These are phyloP conservation scores for Spodoptera littoralis DNA, from an alignment of 2,888 invertebrate species.

Conservation along the genomic window DNA sequence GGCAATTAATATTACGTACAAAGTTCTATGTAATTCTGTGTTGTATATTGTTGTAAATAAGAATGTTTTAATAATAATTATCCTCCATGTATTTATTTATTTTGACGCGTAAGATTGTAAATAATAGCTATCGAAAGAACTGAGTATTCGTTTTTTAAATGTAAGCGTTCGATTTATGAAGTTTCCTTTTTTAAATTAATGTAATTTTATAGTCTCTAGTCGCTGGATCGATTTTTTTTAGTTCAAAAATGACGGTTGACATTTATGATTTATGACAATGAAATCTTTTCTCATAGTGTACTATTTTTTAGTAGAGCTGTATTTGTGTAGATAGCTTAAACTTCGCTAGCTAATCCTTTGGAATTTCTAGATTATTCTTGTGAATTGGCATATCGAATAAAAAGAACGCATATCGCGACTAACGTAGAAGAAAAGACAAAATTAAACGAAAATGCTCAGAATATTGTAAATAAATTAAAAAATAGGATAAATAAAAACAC, in stretches of 20 bases:
- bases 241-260: constrained; percentile 16
- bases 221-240: constrained; percentile 27
- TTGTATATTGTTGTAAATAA: constrained; percentile 84
- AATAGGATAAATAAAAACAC: constrained; percentile 20
- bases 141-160: constrained; percentile 60
- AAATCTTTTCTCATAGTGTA: background rate
- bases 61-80: constrained; percentile 64
- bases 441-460: constrained; percentile 38
- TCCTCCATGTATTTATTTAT: constrained; percentile 78
- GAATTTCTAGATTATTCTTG: constrained; percentile 28
- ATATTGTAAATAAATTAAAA: constrained; percentile 48
- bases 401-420: constrained; percentile 3
- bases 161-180: constrained; percentile 27
- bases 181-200: constrained; percentile 14
- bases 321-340: constrained; percentile 45
- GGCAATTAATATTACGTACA: constrained; percentile 79
- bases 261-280: too few species aligned
- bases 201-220: constrained; percentile 38
- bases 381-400: constrained; percentile 27
- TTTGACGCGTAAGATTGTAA: constrained; percentile 74
- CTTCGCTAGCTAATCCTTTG: constrained; percentile 39
- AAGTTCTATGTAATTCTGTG: constrained; percentile 80
- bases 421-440: constrained; percentile 9
- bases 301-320: constrained; percentile 36
- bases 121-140: constrained; percentile 75